Percentiles rank a stretch among this genome's conserved stretches.
phyloP scores from a whole-genome alignment of 2,888 invertebrate genomes.

The Gymnocheta viridis region DNA sequence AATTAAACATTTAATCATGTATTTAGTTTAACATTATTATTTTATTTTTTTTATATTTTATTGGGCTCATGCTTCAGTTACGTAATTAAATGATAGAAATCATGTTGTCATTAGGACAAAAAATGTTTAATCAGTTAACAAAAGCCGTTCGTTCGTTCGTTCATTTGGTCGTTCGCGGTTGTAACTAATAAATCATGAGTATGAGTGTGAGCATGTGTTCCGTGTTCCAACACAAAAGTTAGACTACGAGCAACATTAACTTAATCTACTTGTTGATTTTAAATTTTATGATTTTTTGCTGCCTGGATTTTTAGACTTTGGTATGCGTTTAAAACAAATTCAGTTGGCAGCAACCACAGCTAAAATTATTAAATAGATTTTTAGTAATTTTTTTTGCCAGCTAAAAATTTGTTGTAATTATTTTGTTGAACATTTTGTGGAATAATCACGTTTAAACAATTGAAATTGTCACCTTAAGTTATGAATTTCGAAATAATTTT shows the following conservation, averaged over 20 bases:
- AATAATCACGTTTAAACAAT: conserved; percentile 59
- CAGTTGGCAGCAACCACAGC: not conserved
- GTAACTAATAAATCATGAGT: conserved; percentile 9
- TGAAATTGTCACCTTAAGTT: conserved; percentile 45
- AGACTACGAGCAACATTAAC: too few relatives aligned
- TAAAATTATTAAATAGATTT: conserved; percentile 13
- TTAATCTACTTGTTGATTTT: conserved; percentile 15
- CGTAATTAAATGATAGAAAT: conserved; percentile 49
- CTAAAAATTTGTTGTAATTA: conserved; percentile 2
- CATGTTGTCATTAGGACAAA: conserved; percentile 23
- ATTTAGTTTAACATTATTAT: conserved; percentile 9
- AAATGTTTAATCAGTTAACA: not conserved
- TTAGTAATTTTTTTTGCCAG: not conserved
- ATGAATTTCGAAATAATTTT: not conserved
- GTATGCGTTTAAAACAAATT: conserved; percentile 14
- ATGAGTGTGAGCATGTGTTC: not conserved
- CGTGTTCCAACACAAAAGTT: not conserved
- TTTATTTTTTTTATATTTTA: not conserved
- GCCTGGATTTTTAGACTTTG: not conserved
- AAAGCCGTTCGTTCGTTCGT: conserved; percentile 8
- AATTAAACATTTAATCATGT: conserved; percentile 40
- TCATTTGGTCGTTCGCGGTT: conserved; percentile 17
- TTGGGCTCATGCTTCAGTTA: not conserved
- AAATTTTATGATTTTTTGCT: not conserved
- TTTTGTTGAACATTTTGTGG: conserved; percentile 7